Evolutionary conservation across 2,797 vertebrate species (phyloP), one percentile per base, ranked within the genome.

Genomic region (Sebastes aleutianus): DNA sequence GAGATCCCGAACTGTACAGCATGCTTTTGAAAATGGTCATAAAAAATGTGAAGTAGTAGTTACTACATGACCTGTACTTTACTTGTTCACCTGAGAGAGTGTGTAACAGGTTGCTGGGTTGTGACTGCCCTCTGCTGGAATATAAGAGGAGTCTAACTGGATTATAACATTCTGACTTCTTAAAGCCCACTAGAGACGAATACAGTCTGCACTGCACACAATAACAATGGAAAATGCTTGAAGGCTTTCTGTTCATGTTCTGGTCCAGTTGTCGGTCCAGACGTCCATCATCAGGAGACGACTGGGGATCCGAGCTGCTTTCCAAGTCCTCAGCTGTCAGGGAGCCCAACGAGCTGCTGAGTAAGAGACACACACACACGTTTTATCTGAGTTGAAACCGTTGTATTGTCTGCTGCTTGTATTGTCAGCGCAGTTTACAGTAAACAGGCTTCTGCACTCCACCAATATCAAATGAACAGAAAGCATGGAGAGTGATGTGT

Each of bases 281-380:
- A 96, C 98, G 0, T 99, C 97, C 0, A 95, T 99, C 85, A 94
- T 98, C 67, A 96, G 98, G 87, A 96, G 98, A 53, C 92, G 97
- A 9, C 90, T 99, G 76, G 98, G 98, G 16, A 97, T 97, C 83
- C 93, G 97, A 58, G 97, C 97, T 8, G 98, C 98, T 0, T 99
- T 97, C 67, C 96, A 97, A 89, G 96, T 99, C 64, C 96, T 99
- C 34, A 95, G 93, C 76, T 96, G 91, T 67, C 47, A 86, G 14
- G 31, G 91, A 67, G 27, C 74, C 27, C 59, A 62, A 2, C 74
- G 74, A 0, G 27, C 76, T 18, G 16, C 36, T 20, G 76, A 81
- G 94, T 95, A 85, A 83, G 88, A 63, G 10, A 29, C 20, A 59
- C 36, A 2, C 36, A 2, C 34, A 36, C 34, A 36, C 11, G 34